phyloP scores from a whole-genome alignment of 2,113 vertebrate genomes.

The Mionectes macconnelli region DNA sequence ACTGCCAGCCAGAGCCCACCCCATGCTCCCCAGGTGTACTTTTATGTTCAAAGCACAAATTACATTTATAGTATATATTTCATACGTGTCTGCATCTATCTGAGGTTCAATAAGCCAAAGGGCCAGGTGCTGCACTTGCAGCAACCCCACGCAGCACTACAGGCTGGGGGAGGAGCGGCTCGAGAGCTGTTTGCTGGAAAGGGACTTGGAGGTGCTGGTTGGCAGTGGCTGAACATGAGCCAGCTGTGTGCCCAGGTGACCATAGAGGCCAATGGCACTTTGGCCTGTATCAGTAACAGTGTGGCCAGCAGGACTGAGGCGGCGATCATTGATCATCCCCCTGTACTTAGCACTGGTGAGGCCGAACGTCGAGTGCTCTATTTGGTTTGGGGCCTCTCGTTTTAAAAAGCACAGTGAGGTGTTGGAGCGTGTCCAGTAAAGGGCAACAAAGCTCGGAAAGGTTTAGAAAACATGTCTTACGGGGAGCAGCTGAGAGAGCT shows the following conservation, averaged over 20 bases:
- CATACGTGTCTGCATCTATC: not conserved
- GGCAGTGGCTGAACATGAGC: not conserved
- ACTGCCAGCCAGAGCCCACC: not conserved
- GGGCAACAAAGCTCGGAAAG: not conserved
- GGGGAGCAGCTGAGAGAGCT: not conserved
- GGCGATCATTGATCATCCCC: not conserved
- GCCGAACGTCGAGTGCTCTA: too few species aligned
- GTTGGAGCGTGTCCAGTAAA: not conserved
- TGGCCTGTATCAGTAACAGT: not conserved
- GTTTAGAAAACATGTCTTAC: not conserved
- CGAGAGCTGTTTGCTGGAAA: not conserved
- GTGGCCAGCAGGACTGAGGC: not conserved
- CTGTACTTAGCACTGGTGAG: not conserved
- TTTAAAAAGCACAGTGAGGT: not conserved
- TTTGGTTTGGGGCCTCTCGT: not conserved
- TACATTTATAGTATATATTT: too few species aligned
- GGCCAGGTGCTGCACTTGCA: too few species aligned
- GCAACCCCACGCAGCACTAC: not conserved
- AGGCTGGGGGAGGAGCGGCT: not conserved
- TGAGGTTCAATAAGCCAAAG: not conserved
- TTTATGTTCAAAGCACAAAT: not conserved
- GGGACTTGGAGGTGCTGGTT: not conserved
- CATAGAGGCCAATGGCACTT: not conserved
- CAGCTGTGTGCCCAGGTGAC: not conserved
- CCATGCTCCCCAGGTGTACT: rapidly evolving